phyloP scores from a whole-genome alignment of 2,888 invertebrate genomes.

The Leptothorax acervorum region DNA sequence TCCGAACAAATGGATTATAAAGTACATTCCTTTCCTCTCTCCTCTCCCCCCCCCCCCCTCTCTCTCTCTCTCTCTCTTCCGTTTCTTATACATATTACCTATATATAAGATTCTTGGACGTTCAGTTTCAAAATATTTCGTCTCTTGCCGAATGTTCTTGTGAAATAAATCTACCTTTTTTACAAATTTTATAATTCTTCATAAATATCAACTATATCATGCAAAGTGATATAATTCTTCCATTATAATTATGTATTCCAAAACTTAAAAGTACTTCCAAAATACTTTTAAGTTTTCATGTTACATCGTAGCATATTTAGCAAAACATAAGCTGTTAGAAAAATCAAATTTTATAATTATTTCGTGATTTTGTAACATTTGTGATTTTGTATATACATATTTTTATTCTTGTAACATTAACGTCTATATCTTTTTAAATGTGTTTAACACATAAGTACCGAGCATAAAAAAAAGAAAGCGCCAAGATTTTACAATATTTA shows the following conservation, averaged over 20 bases:
- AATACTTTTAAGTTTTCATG: constrained; percentile 3
- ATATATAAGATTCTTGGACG: not conserved
- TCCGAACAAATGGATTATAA: constrained; percentile 98
- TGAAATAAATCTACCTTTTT: not conserved
- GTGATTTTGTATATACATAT: not conserved
- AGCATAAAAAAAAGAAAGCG: not conserved
- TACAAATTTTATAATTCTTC: not conserved
- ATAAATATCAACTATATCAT: not conserved
- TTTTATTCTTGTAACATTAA: not conserved
- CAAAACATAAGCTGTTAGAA: not conserved
- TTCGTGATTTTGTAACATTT: not conserved
- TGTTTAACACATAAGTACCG: not conserved
- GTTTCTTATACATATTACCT: not conserved
- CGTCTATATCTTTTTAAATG: not conserved
- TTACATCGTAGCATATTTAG: not conserved
- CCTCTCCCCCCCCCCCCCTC: too few relatives aligned
- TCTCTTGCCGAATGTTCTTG: constrained; percentile 4
- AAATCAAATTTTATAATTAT: too few relatives aligned
- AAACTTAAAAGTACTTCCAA: not conserved
- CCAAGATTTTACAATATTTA: not conserved
- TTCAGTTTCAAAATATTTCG: not conserved
- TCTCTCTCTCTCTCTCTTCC: not conserved
- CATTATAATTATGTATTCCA: not conserved
- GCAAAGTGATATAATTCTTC: not conserved
- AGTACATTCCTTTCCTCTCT: constrained; percentile 79